Evolutionary conservation across 2,113 vertebrate genomes (phyloP).

Genomic region (Oreochromis tanganicae): DNA sequence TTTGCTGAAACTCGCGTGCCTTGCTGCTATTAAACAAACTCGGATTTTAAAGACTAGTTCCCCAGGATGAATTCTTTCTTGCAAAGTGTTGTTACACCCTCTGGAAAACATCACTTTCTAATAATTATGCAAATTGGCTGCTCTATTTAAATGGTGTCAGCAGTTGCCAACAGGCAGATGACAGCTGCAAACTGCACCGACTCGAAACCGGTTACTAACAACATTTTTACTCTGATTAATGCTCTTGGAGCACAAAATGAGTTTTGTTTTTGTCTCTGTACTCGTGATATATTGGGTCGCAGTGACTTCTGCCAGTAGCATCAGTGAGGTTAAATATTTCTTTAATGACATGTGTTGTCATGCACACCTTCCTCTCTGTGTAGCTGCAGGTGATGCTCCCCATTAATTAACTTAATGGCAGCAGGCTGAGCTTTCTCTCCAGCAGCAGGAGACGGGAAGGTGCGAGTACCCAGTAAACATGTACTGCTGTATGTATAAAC

Average conservation of each 20-base stretch:
- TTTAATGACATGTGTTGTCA: neutral
- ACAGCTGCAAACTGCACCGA: neutral
- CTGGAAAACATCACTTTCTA: constrained; percentile 1
- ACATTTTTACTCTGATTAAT: neutral
- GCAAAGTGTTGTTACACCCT: neutral
- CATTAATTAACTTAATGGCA: constrained; percentile 48
- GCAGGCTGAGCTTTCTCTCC: constrained; percentile 3
- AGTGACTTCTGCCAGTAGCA: neutral
- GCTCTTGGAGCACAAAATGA: neutral
- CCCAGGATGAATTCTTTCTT: neutral
- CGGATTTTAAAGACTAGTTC: neutral
- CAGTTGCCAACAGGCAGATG: neutral
- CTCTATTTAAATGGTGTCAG: constrained; percentile 10
- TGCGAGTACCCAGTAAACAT: neutral
- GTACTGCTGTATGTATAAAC: neutral
- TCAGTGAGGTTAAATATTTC: neutral
- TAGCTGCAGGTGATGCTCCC: constrained; percentile 22
- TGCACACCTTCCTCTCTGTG: neutral
- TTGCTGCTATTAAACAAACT: neutral
- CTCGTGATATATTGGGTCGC: neutral
- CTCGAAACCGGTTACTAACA: neutral
- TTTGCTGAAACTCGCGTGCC: neutral
- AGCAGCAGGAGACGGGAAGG: neutral
- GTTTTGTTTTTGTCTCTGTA: neutral
- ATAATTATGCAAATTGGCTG: constrained; percentile 30